Conservation (phyloP, 92 coral and sea anemone species). For the Hydrozoanthus gracilis region DNA sequence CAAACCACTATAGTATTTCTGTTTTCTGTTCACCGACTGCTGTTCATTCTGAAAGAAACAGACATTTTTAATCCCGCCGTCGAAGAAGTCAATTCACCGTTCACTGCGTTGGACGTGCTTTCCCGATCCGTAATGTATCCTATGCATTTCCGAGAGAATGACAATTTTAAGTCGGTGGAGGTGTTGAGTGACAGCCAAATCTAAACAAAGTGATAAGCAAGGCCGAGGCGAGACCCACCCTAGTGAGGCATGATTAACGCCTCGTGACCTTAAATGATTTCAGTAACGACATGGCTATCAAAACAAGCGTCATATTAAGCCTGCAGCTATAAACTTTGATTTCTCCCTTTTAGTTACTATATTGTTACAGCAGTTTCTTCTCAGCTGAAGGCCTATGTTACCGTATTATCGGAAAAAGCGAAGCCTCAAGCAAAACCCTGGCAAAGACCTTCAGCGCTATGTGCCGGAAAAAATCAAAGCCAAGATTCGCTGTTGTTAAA, state of each 20-base stretch:
- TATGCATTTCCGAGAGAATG: conserved; percentile 43
- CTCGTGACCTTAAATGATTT: background rate
- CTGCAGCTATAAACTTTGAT: too few species aligned
- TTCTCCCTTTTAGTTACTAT: too few species aligned
- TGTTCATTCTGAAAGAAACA: conserved; percentile 2
- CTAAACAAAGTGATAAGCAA: conserved; percentile 28
- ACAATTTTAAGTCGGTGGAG: background rate
- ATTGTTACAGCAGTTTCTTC: too few species aligned
- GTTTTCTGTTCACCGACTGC: background rate
- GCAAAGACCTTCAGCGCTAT: too few species aligned
- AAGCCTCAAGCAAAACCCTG: too few species aligned
- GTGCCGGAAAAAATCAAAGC: too few species aligned
- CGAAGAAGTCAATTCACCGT: background rate
- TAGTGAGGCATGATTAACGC: background rate
- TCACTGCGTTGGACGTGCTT: conserved; percentile 14
- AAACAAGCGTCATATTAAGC: too few species aligned
- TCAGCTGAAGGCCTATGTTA: too few species aligned
- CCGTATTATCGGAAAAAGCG: too few species aligned
- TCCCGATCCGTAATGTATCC: conserved; percentile 23
- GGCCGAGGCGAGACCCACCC: conserved; percentile 10
- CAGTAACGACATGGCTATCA: background rate
- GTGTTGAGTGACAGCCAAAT: conserved; percentile 33
- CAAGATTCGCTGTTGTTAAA: too few species aligned
- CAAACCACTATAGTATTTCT: background rate
- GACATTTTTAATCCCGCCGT: background rate